Evolutionary conservation across 2,797 vertebrate species (phyloP).

Genomic region (Trematomus bernacchii): DNA sequence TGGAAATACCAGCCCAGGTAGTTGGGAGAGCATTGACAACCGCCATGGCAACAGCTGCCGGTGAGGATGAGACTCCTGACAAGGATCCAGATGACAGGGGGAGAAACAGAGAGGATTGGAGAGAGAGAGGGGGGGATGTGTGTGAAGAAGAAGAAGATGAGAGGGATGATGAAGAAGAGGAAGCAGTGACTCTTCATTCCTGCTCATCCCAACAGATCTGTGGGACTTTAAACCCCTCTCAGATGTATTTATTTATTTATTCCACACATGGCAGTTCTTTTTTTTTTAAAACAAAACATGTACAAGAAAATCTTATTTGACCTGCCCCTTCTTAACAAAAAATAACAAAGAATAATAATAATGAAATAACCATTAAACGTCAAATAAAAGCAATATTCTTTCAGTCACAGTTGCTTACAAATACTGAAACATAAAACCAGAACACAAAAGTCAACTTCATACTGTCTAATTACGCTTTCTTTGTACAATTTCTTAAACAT

Average conservation of each 20-base stretch:
- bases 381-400: no score
- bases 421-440: no score
- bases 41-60: constrained; percentile 77
- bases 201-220: constrained; percentile 37
- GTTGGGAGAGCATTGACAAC: constrained; percentile 46
- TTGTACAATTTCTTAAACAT: no score
- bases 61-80: constrained; percentile 56
- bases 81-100: constrained; percentile 40
- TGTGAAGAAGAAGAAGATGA: not conserved
- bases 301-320: no score
- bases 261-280: no score
- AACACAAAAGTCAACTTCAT: no score
- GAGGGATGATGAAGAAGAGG: constrained; percentile 20
- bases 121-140: not conserved
- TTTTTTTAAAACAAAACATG: no score
- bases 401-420: no score
- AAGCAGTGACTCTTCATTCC: constrained; percentile 20
- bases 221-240: constrained; percentile 33
- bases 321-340: no score
- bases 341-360: no score
- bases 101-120: constrained; percentile 8
- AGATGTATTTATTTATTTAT: not conserved
- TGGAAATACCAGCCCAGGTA: constrained; percentile 62
- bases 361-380: no score
- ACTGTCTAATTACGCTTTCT: no score